Evolutionary conservation across 2,797 vertebrate species (phyloP), one percentile per base, ranked within the genome.

Genomic region (Carduelis carduelis): DNA sequence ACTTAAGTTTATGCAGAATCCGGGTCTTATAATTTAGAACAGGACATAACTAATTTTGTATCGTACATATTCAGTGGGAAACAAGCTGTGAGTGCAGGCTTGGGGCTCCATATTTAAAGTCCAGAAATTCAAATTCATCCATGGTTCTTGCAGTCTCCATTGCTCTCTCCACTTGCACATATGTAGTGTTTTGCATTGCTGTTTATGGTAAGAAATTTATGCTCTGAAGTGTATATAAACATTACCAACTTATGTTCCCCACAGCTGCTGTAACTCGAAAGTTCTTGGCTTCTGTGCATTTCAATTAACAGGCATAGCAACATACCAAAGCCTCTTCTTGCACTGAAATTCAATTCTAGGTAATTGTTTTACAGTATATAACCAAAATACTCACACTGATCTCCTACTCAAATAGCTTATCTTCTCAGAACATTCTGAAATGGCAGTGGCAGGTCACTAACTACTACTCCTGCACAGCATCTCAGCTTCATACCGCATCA

Each of bases 51-150:
- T 91, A 32, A 70, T 60, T 88, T 76, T 34, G 11, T 28, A 69
- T 34, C 53, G 83, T 66, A 60, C 18, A 76, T 37, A 91, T 41
- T 85, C 56, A 92, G 44, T 61, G 64, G 70, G 44, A 74, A 89
- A 95, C 70, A 61, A 93, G 66, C 63, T 81, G 93, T 56, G 47
- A 86, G 53, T 60, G 76, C 53, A 82, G 53, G 56, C 66, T 87
- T 96, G 91, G 80, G 78, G 87, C 76, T 95, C 75, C 87, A 75
- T 89, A 91, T 90, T 90, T 92, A n/a, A 88, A 90, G 84, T 52
- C 82, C 87, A 91, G 83, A 97, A 95, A 96, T 93, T 92, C 80
- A 81, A 95, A 96, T 84, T 96, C 87, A 96, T 82, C 61, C 30
- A 9, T 44, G 50, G 65, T 72, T 97, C 91, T 80, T 91, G 92